Base-by-base conservation (phyloP, 2,888 invertebrate genomes). In the Prosopocoilus inquinatus region DNA sequence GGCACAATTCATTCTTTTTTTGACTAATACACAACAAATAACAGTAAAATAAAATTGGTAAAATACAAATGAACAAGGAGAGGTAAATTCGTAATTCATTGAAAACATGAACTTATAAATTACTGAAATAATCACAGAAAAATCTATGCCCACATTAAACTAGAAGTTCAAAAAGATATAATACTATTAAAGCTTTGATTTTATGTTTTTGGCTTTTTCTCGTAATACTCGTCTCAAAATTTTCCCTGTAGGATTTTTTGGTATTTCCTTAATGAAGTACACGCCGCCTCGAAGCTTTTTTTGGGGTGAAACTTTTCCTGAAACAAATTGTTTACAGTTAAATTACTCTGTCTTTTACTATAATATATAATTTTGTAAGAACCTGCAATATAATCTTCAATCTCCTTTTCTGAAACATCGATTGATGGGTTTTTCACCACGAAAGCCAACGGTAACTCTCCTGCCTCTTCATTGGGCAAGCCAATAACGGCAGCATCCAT, bases 371-470 rank as follows among this genome's bases (percentile, higher is more conserved):
- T 13, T 16, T 20, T 36, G 33, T 44, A 44, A 44, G 12, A 64
- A 71, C 73, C 66, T 8, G 82, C 79, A 13, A 86, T 78, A 70
- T 79, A 84, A 20, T 66, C 59, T 50, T 65, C 53, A 9, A 75
- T 44, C 61, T 71, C 69, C 36, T 70, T 64, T 62, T 81, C 82
- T 0, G 81, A 82, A 47, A 86, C 69, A 3, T 73, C 67, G 0
- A 75, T 72, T 61, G 76, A 77, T 0, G 80, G 78, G 68, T 85
- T 84, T 53, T 79, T 80, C 2, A 91, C 90, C 7, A 92, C 82
- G 74, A 89, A 91, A 0, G 91, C 92, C 59, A 84, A 65, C 4
- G 92, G 91, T 49, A 91, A 76, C 73, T 91, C 91, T 7, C 93
- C 92, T 35, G 87, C 84, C 46, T 71, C 72, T 67, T 86, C 87